phyloP scores from a whole-genome alignment of 2,888 invertebrate genomes.

The Rotaria sp. region DNA sequence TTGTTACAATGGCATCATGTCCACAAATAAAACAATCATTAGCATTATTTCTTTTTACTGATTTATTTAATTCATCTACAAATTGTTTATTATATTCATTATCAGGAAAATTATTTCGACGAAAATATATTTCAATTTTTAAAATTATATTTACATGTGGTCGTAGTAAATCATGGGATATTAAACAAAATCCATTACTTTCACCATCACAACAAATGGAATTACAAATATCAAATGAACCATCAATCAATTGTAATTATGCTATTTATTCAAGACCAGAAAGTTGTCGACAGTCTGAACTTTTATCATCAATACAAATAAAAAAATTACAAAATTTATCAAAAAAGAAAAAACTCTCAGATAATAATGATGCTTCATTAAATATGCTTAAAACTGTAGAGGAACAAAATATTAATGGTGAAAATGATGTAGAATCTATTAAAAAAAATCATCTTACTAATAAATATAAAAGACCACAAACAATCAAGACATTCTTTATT shows the following conservation, averaged over 20 bases:
- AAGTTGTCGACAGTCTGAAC: neutral
- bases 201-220: neutral
- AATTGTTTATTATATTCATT: conserved; percentile 28
- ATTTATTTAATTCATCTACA: conserved; percentile 18
- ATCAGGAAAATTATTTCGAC: conserved; percentile 28
- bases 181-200: neutral
- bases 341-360: neutral
- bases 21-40: neutral
- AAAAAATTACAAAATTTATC: neutral
- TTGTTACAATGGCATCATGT: neutral
- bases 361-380: neutral
- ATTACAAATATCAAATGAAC: neutral
- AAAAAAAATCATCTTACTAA: neutral
- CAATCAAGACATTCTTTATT: neutral
- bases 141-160: conserved; percentile 16
- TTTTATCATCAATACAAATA: neutral
- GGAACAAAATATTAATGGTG: neutral
- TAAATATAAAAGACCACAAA: neutral
- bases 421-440: neutral
- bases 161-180: neutral
- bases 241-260: neutral
- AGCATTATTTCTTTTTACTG: neutral
- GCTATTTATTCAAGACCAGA: neutral
- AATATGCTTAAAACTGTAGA: neutral
- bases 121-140: neutral